Evolutionary conservation across 2,888 invertebrate genomes (phyloP), one percentile per base, ranked within the genome.

Genomic region (Steinernema hermaphroditum): DNA sequence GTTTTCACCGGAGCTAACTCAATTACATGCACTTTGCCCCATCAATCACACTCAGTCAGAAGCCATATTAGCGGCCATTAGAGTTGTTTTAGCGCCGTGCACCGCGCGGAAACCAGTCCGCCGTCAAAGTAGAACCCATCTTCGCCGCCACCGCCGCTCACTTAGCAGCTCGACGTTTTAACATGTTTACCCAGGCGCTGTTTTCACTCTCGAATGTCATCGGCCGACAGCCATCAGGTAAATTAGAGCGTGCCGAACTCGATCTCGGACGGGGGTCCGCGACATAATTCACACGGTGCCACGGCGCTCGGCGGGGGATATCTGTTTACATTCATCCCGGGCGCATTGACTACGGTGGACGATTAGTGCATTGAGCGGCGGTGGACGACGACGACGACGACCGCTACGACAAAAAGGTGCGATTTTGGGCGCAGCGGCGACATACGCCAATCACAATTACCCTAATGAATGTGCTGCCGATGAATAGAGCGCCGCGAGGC

Each of bases 401-500:
- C n/a, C n/a, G n/a, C 49, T 6, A 27, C 24, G 54, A 54, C 54
- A 54, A 54, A 54, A 54, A 54, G 54, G 54, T 54, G 54, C 54
- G 54, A 54, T 54, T 54, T 54, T 54, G 54, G 54, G 54, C 54
- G 54, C 22, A 22, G 27, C 54, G 54, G 54, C 54, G 54, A 54
- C 54, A 54, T 54, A 54, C 54, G 54, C 54, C 54, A 54, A 54
- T 24, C 54, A 54, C 54, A 54, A 54, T 54, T 54, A 54, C 54
- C 54, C 54, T 54, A 54, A 54, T 54, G 54, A 54, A 54, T 54
- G 54, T 54, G 54, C 19, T 54, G 54, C 24, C 54, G 54, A 54
- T 54, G 54, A 54, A 54, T 54, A 54, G 54, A 54, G 54, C 54
- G 54, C 54, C 54, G 54, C 54, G 54, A 54, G 54, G 54, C 54